Evolutionary conservation across 2,888 invertebrate species (phyloP).

Genomic region (Dendrolimus pini): DNA sequence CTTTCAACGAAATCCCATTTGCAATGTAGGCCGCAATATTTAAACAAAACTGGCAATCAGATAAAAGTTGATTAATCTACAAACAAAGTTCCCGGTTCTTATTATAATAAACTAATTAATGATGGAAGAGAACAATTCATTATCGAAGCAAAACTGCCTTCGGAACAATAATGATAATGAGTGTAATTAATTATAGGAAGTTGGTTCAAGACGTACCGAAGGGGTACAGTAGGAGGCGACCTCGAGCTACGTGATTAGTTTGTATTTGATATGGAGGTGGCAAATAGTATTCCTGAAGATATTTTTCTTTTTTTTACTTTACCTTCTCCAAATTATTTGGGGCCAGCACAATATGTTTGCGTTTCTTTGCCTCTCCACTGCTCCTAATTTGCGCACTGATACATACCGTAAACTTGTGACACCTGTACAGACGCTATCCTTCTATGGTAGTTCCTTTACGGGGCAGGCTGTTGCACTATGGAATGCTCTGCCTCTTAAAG

Average conservation of each 20-base stretch:
- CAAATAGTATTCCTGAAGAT: constrained; percentile 6
- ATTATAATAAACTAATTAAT: constrained; percentile 78
- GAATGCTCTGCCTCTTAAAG: too few species aligned
- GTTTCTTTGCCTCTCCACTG: too few species aligned
- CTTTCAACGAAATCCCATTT: too few species aligned
- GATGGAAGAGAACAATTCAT: constrained; percentile 74
- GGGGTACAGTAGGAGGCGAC: constrained; percentile 36
- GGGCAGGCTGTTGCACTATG: too few species aligned
- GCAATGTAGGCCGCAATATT: constrained; percentile 15
- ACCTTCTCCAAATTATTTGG: too few species aligned
- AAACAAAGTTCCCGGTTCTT: constrained; percentile 64
- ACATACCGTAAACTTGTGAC: too few species aligned
- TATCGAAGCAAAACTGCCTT: constrained; percentile 76
- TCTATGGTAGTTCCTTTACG: too few species aligned
- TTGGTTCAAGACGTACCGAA: constrained; percentile 68
- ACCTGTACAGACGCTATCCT: too few species aligned
- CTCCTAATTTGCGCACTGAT: too few species aligned
- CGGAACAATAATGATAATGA: constrained; percentile 77
- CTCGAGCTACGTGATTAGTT: constrained; percentile 16
- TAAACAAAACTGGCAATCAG: constrained; percentile 54
- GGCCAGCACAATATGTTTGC: too few species aligned
- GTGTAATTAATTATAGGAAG: constrained; percentile 76
- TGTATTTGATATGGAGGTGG: constrained; percentile 28
- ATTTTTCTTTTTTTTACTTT: too few species aligned
- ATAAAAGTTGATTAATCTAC: constrained; percentile 74